These are phyloP conservation scores for Pipistrellus kuhlii DNA, from an alignment of 2,797 vertebrate species.

Conservation along the genomic window DNA sequence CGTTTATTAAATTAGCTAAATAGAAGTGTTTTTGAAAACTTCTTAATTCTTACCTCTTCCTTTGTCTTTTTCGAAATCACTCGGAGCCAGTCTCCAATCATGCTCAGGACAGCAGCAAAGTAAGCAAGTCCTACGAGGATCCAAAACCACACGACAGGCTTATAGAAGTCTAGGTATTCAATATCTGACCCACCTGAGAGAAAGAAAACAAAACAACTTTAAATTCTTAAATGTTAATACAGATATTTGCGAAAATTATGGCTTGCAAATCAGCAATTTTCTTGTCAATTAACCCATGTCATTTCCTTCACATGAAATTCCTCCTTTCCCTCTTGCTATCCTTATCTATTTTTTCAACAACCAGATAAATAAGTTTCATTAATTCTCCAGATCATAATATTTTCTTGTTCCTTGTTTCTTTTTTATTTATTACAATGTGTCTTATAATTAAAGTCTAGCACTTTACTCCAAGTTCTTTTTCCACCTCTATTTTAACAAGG, in stretches of 20 bases:
- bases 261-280: neutral
- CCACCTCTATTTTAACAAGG: neutral
- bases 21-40: neutral
- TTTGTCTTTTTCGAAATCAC: conserved; percentile 99
- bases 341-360: conserved; percentile 31
- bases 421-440: neutral
- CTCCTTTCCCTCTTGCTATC: neutral
- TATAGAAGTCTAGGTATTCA: conserved; percentile 96
- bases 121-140: conserved; percentile 98
- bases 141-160: conserved; percentile 99
- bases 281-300: neutral
- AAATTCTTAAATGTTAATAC: neutral
- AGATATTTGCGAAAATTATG: neutral
- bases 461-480: neutral
- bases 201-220: conserved; percentile 33
- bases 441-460: neutral
- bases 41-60: conserved; percentile 92
- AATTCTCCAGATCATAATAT: neutral
- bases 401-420: neutral
- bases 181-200: conserved; percentile 92
- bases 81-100: conserved; percentile 99
- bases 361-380: neutral
- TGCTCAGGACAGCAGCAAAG: conserved; percentile 99
- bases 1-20: neutral
- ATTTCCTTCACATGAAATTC: neutral